Conservation (phyloP, 2,113 vertebrate genomes). For the Meles meles region DNA sequence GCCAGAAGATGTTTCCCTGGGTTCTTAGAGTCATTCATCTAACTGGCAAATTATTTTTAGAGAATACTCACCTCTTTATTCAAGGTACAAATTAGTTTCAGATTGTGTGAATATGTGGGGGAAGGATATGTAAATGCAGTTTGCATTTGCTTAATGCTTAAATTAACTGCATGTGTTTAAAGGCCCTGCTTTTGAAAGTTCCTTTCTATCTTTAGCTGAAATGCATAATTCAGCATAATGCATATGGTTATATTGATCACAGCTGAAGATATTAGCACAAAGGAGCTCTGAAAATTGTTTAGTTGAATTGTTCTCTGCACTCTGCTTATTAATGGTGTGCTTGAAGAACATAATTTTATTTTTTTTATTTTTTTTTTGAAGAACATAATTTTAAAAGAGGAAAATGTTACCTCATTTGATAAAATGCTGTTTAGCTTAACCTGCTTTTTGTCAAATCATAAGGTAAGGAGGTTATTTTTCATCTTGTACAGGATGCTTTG, state of each 20-base stretch:
- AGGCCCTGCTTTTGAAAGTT: conserved; percentile 72
- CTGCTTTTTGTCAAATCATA: conserved; percentile 68
- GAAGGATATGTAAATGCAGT: conserved; percentile 77
- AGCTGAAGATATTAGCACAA: conserved; percentile 77
- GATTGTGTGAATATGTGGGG: conserved; percentile 72
- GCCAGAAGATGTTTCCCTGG: conserved; percentile 67
- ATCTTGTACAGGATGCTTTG: conserved; percentile 55
- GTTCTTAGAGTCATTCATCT: conserved; percentile 72
- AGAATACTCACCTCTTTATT: conserved; percentile 78
- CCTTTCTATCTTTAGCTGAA: conserved; percentile 79
- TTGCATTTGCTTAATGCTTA: conserved; percentile 77
- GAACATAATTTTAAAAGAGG: conserved; percentile 71
- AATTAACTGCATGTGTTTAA: conserved; percentile 80
- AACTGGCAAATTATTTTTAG: conserved; percentile 75
- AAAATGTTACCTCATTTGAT: conserved; percentile 75
- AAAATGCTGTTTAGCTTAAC: conserved; percentile 73
- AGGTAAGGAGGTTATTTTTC: conserved; percentile 66
- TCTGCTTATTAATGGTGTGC: conserved; percentile 67
- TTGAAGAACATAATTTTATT: conserved; percentile 69
- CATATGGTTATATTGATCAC: conserved; percentile 75
- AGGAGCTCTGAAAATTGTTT: conserved; percentile 77
- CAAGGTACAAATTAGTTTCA: conserved; percentile 80
- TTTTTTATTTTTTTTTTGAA: too few relatives aligned
- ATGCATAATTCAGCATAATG: conserved; percentile 75
- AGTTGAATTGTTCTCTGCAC: conserved; percentile 72